Conservation (phyloP, 2,797 vertebrate species). For the Mormyrops boulengeri region DNA sequence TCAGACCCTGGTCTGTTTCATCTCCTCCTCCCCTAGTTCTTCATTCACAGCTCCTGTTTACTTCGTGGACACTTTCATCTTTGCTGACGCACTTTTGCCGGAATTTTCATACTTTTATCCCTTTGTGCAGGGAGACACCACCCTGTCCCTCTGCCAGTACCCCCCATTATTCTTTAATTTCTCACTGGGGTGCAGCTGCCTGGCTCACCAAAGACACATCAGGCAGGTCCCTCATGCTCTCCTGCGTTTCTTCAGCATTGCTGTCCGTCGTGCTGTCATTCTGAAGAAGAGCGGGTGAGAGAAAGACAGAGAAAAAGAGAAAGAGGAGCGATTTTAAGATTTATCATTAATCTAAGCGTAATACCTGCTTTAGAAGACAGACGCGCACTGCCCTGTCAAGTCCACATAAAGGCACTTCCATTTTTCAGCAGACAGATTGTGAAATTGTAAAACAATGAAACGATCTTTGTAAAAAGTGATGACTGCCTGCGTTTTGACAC, state of each 20-base stretch:
- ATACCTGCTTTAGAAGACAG: neutral
- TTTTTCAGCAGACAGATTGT: neutral
- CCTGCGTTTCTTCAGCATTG: slow-evolving; percentile 59
- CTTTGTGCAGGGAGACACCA: neutral
- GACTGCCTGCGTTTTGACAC: neutral
- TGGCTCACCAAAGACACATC: slow-evolving; percentile 81
- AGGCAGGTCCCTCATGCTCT: slow-evolving; percentile 66
- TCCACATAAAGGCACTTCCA: neutral
- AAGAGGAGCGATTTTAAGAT: neutral
- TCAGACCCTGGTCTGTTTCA: neutral
- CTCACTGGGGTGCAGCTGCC: neutral
- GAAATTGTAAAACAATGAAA: neutral
- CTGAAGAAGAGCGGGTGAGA: slow-evolving; percentile 46
- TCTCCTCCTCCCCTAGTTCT: neutral
- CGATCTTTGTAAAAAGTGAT: neutral
- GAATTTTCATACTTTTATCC: neutral
- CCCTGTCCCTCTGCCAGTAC: slow-evolving; percentile 1
- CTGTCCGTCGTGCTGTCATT: slow-evolving; percentile 75
- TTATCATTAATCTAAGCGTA: neutral
- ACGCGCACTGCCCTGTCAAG: neutral
- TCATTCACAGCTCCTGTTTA: neutral
- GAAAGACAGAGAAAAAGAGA: slow-evolving; percentile 15
- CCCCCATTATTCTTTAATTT: neutral
- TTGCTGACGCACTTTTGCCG: neutral
- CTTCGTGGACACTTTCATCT: neutral